phyloP scores from a whole-genome alignment of 1,140 invertebrate species.

The Danaus melanippus region DNA sequence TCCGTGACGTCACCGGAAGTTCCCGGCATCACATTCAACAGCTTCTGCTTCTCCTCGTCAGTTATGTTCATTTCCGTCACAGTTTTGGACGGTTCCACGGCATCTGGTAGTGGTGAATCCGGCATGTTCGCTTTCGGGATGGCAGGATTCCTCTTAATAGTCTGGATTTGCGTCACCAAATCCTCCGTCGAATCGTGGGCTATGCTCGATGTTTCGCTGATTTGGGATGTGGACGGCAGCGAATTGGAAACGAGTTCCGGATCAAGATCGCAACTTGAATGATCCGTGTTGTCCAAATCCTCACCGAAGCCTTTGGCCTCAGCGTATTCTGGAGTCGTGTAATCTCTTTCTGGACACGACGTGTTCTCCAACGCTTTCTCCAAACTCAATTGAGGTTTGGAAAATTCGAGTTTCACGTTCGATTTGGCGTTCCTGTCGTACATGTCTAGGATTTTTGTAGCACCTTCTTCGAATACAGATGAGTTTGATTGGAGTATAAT shows the following conservation, averaged over 20 bases:
- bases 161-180: constrained; percentile 57
- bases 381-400: constrained; percentile 75
- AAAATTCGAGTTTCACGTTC: constrained; percentile 65
- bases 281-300: constrained; percentile 52
- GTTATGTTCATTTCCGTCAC: constrained; percentile 82
- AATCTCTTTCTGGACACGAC: constrained; percentile 54
- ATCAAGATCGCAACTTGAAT: constrained; percentile 68
- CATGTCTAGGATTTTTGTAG: constrained; percentile 82
- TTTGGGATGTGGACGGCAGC: constrained; percentile 66
- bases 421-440: constrained; percentile 73
- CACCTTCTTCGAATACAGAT: constrained; percentile 79
- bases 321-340: constrained; percentile 56
- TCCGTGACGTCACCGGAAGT: constrained; percentile 40
- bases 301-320: constrained; percentile 50
- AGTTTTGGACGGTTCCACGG: constrained; percentile 53
- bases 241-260: constrained; percentile 67
- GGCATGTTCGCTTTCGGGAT: constrained; percentile 55
- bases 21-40: constrained; percentile 71
- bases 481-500: constrained; percentile 88
- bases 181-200: constrained; percentile 71
- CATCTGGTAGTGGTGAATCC: constrained; percentile 67
- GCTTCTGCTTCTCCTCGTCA: constrained; percentile 91
- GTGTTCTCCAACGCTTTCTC: constrained; percentile 74
- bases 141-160: constrained; percentile 25
- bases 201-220: constrained; percentile 65